These are phyloP conservation scores for Holocentrus rufus DNA, from an alignment of 2,797 vertebrate species.

Conservation along the genomic window DNA sequence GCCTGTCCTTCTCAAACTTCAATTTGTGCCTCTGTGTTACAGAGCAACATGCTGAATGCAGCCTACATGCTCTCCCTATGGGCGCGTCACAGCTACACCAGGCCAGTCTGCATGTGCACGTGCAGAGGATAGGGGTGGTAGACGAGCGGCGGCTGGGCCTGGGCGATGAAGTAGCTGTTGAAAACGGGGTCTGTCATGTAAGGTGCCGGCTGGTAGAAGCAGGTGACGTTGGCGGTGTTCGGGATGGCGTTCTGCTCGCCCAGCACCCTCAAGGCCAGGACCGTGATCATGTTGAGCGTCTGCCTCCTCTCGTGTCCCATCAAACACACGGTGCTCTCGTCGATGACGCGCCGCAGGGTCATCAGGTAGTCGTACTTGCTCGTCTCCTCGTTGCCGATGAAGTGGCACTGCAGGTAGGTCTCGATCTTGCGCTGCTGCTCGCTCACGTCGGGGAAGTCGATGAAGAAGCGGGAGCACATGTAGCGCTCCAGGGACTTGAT, in stretches of 20 bases:
- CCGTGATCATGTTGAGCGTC: constrained; percentile 96
- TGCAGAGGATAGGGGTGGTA: constrained; percentile 91
- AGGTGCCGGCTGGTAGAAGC: constrained; percentile 95
- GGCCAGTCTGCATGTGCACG: constrained; percentile 86
- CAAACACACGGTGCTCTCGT: constrained; percentile 94
- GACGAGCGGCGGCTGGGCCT: constrained; percentile 85
- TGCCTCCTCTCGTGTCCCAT: constrained; percentile 94
- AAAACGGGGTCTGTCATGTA: constrained; percentile 91
- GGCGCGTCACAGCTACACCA: constrained; percentile 80
- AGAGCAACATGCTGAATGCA: constrained; percentile 69
- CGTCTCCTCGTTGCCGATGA: constrained; percentile 90
- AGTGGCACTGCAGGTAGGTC: constrained; percentile 93
- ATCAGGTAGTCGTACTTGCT: constrained; percentile 97
- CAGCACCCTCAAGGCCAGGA: constrained; percentile 92
- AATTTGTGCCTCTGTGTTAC: constrained; percentile 58
- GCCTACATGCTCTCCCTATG: constrained; percentile 59
- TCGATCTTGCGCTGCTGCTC: constrained; percentile 96
- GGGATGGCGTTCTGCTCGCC: constrained; percentile 98
- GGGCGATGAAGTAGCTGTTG: constrained; percentile 89
- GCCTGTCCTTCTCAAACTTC: constrained; percentile 62
- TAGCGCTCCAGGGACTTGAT: constrained; percentile 96
- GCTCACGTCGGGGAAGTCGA: constrained; percentile 93
- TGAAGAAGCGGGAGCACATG: constrained; percentile 99
- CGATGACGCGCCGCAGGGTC: constrained; percentile 92
- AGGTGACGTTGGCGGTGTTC: constrained; percentile 91